Conservation (phyloP, 2,113 vertebrate species). For the Cyanistes caeruleus region DNA sequence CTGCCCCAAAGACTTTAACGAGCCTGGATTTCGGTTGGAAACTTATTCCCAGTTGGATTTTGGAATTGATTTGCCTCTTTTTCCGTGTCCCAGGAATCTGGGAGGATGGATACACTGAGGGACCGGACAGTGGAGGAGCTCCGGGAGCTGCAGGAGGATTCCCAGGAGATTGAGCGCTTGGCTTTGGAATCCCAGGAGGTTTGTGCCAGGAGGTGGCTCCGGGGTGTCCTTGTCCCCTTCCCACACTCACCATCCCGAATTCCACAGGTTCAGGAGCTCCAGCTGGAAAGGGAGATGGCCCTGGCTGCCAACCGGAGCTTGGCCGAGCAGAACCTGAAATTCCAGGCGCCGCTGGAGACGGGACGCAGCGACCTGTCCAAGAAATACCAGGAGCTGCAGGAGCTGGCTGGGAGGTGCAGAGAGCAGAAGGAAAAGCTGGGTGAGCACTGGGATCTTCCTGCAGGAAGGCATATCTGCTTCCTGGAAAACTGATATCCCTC, state of each 20-base stretch:
- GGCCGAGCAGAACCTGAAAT: conserved; percentile 90
- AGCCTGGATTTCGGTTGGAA: neutral
- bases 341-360: conserved; percentile 83
- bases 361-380: conserved; percentile 80
- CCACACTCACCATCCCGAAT: rapidly evolving
- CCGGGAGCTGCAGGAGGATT: conserved; percentile 36
- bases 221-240: neutral
- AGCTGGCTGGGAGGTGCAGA: conserved; percentile 71
- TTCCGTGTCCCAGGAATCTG: rapidly evolving
- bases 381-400: conserved; percentile 85
- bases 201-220: neutral
- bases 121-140: conserved; percentile 30
- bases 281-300: conserved; percentile 93
- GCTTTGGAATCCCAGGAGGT: conserved; percentile 57
- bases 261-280: conserved; percentile 88
- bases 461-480: neutral
- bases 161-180: conserved; percentile 51
- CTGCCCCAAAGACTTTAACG: rapidly evolving
- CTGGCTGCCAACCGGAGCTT: conserved; percentile 92
- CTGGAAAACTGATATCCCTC: rapidly evolving
- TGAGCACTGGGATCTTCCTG: neutral
- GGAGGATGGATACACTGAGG: conserved; percentile 49
- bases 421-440: conserved; percentile 78
- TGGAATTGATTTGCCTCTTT: neutral
- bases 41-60: rapidly evolving